Conservation (phyloP, 2,113 vertebrate species). For the Chloropsis cyanopogon region DNA sequence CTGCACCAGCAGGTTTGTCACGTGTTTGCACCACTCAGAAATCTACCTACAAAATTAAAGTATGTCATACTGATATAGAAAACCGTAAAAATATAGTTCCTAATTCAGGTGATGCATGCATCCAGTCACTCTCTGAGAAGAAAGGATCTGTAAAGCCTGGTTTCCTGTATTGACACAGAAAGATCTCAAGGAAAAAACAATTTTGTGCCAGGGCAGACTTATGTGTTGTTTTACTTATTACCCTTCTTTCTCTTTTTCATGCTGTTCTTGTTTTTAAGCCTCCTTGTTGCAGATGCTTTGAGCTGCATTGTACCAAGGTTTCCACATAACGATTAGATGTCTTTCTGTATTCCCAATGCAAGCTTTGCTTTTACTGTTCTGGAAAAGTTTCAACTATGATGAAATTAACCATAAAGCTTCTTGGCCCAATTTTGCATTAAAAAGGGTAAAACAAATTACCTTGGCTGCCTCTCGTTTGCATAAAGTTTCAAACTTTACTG, state of each 20-base stretch:
- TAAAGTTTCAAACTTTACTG: background rate
- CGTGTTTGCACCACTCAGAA: background rate
- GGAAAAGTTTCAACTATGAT: constrained; percentile 19
- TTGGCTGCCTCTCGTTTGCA: background rate
- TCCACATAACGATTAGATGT: background rate
- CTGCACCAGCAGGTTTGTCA: background rate
- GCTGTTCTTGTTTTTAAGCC: background rate
- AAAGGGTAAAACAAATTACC: background rate
- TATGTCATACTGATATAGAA: background rate
- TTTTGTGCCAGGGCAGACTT: background rate
- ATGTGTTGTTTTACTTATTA: background rate
- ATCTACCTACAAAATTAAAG: background rate
- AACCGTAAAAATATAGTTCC: background rate
- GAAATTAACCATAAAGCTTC: constrained; percentile 10
- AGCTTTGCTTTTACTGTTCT: constrained; percentile 40
- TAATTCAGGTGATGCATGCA: background rate
- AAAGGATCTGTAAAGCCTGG: background rate
- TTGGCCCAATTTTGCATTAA: constrained; percentile 2
- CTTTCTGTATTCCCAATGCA: background rate
- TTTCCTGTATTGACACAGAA: background rate
- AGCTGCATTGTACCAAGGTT: background rate
- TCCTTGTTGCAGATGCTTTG: background rate
- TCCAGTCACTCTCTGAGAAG: background rate
- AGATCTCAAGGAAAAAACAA: background rate
- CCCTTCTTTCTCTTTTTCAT: background rate